Conservation (phyloP, 2,797 vertebrate species). For the Hipposideros larvatus region DNA sequence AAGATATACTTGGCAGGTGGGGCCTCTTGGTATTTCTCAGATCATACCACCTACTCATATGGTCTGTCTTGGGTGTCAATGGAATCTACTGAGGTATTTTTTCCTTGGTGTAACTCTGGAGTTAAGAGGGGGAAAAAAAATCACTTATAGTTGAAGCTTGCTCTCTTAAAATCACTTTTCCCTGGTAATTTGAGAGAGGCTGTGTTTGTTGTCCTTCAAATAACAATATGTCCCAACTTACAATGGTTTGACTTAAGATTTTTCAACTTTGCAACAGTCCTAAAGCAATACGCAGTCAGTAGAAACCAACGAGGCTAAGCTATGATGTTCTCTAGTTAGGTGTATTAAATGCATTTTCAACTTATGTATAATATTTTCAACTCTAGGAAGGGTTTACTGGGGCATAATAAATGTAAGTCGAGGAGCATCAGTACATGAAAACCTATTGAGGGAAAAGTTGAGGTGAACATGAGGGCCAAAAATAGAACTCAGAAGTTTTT, state of each 20-base stretch:
- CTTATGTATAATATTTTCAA: too few relatives aligned
- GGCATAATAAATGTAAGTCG: neutral
- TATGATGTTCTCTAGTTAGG: too few relatives aligned
- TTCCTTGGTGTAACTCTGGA: neutral
- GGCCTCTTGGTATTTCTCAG: conserved; percentile 63
- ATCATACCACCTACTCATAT: neutral
- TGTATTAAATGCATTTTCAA: too few relatives aligned
- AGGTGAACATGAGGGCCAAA: neutral
- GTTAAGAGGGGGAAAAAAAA: neutral
- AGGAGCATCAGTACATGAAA: neutral
- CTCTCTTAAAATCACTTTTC: neutral
- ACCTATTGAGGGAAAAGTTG: neutral
- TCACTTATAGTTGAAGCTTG: neutral
- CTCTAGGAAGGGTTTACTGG: neutral
- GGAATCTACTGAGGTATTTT: conserved; percentile 15
- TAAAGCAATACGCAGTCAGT: too few relatives aligned
- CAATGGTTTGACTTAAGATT: too few relatives aligned
- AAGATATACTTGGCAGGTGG: conserved; percentile 54
- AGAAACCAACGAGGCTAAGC: too few relatives aligned
- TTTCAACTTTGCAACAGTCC: too few relatives aligned
- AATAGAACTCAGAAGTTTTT: neutral
- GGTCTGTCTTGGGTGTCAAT: neutral
- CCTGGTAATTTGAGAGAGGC: neutral
- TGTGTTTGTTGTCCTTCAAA: neutral
- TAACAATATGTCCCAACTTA: neutral